These are phyloP conservation scores for Papilio demoleus DNA, from an alignment of 2,888 invertebrate species.

Conservation along the genomic window DNA sequence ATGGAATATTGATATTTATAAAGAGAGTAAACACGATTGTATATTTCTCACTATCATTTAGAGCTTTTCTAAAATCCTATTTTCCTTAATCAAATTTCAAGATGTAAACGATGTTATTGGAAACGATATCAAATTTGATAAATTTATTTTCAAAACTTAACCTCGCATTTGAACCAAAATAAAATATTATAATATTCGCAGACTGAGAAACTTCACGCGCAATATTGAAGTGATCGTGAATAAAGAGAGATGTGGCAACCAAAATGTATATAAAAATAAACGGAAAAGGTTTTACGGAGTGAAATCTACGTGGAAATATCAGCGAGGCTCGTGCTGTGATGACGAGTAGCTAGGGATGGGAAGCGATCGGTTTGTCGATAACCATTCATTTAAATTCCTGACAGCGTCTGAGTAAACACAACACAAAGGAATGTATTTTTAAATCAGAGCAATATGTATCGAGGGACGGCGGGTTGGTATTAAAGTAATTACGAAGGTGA, in stretches of 20 bases:
- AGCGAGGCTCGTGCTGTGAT: slow-evolving; percentile 78
- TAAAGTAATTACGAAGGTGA: slow-evolving; percentile 42
- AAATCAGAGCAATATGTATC: slow-evolving; percentile 42
- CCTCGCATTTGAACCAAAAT: slow-evolving; percentile 36
- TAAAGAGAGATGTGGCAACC: slow-evolving; percentile 74
- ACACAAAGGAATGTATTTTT: slow-evolving; percentile 42
- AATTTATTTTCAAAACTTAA: slow-evolving; percentile 12
- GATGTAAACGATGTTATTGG: background rate
- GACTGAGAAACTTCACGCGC: slow-evolving; percentile 55
- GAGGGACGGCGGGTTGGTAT: slow-evolving; percentile 30
- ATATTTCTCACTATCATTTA: background rate
- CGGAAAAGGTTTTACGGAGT: slow-evolving; percentile 79
- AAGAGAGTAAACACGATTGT: background rate
- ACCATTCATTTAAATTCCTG: slow-evolving; percentile 34
- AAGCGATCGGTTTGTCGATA: slow-evolving; percentile 52
- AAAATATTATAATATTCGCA: slow-evolving; percentile 45
- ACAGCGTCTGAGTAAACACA: slow-evolving; percentile 32
- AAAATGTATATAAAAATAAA: slow-evolving; percentile 80
- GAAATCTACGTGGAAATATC: slow-evolving; percentile 83
- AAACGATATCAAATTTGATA: background rate
- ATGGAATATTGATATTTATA: slow-evolving; percentile 5
- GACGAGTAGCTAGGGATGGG: slow-evolving; percentile 74
- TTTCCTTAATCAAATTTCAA: too few species aligned
- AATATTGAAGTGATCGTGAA: slow-evolving; percentile 69
- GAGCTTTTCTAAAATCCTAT: too few species aligned